Evolutionary conservation across 2,888 invertebrate species (phyloP), one percentile per base, ranked within the genome.

Genomic region (Aplocera efformata): DNA sequence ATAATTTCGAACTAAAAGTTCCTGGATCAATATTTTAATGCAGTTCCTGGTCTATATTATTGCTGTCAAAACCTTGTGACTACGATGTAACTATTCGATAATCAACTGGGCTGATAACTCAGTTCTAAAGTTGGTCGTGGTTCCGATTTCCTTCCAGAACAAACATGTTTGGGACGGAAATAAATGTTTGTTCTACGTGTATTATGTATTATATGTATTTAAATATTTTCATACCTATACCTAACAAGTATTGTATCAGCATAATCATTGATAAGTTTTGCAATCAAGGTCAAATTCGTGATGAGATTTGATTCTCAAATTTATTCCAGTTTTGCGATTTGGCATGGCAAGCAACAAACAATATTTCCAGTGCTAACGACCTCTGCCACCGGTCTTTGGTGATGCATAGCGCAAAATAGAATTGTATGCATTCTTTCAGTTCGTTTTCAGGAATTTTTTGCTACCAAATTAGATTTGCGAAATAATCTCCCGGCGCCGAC

Each of bases 401-500:
- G 54, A 55, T 55, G 39, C 53, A 45, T 40, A 36, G 48, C 32
- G 33, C 33, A 50, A 56, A 58, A 57, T 57, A 59, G 55, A 51
- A 50, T 48, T 39, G 53, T 42, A 35, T 55, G 49, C 53, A 48
- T 37, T 51, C 42, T 42, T 47, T 48, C 49, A 53, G 46, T 29
- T 40, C 29, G 32, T 47, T 50, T 50, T 40, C 42, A 47, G 41
- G 36, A 48, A 51, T 51, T 41, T 32, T 51, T 51, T 44, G 35
- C 32, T 34, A 32, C 48, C 39, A 49, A 54, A 49, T 51, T 54
- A 48, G 43, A 49, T 42, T 51, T 24, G 44, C 43, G 49, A 45
- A 39, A 40, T 37, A 53, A 42, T 42, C 38, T 35, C 44, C 31
- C 32, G 32, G 31, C 32, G 33, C 7, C 11, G 45, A 48, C 40